A percentile compares a stretch with the other conserved stretches of the same genome.
phyloP scores from a whole-genome alignment of 2,113 vertebrate species.

The Hemibagrus wyckioides region DNA sequence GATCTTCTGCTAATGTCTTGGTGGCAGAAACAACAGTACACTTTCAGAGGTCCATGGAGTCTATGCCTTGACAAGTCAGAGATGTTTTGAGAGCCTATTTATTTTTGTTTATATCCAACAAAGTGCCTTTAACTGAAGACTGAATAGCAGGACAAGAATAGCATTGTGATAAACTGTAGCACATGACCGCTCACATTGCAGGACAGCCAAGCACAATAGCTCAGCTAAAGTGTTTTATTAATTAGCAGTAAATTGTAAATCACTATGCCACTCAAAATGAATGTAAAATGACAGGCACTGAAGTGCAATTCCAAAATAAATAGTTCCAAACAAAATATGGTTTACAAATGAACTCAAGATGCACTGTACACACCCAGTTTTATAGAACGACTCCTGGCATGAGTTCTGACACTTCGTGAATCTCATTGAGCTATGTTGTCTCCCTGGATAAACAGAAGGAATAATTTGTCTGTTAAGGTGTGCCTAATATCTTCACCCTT shows the following conservation, averaged over 20 bases:
- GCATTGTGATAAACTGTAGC: not conserved
- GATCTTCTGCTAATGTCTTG: no score
- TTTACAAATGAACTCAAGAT: not conserved
- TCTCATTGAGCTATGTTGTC: not conserved
- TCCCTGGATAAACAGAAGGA: not conserved
- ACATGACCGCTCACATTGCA: not conserved
- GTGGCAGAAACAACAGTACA: no score
- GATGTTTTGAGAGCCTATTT: no score
- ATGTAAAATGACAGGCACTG: not conserved
- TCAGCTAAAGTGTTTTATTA: not conserved
- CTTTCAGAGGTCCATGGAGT: no score
- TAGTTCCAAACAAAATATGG: not conserved
- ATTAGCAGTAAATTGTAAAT: not conserved
- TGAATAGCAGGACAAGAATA: not conserved
- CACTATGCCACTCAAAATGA: not conserved
- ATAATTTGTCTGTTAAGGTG: constrained; percentile 6
- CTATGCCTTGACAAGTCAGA: no score
- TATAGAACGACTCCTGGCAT: not conserved
- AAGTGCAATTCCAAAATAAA: not conserved
- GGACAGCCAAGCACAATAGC: not conserved
- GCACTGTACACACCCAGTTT: not conserved
- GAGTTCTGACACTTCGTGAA: not conserved
- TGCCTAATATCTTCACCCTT: not conserved
- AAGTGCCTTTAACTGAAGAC: not conserved
- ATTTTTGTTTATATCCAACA: not conserved